phyloP scores from a whole-genome alignment of 2,113 vertebrate genomes.

The Prionailurus viverrinus region DNA sequence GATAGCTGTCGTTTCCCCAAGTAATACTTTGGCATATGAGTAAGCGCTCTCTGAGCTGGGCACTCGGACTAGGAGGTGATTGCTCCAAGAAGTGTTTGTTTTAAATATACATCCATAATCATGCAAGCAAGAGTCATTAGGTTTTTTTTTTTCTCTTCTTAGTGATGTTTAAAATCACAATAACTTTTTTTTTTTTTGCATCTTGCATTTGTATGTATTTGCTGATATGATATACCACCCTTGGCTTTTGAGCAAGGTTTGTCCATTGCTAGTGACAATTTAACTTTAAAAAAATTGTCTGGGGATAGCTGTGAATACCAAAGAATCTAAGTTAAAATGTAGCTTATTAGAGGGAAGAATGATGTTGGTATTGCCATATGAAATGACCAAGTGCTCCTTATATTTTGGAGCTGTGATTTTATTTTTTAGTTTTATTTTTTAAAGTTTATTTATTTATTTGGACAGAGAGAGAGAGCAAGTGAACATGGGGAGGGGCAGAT shows the following conservation, averaged over 20 bases:
- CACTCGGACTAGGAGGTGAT: neutral
- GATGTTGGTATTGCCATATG: neutral
- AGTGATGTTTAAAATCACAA: conserved; percentile 8
- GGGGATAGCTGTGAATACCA: neutral
- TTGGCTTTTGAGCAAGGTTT: neutral
- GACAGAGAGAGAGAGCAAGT: too few species aligned
- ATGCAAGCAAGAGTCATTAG: neutral
- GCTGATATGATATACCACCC: neutral
- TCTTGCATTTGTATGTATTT: conserved; percentile 40
- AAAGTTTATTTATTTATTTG: too few species aligned
- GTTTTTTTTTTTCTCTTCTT: neutral
- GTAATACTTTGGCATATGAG: neutral
- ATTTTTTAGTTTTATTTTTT: too few species aligned
- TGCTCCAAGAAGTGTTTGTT: neutral
- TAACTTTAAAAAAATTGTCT: conserved; percentile 19
- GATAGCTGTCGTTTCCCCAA: neutral
- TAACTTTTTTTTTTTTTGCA: conserved; percentile 1
- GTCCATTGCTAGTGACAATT: neutral
- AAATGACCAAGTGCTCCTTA: neutral
- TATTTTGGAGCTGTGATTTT: neutral
- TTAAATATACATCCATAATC: neutral
- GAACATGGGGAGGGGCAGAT: too few species aligned
- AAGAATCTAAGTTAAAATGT: neutral
- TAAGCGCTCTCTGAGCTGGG: neutral
- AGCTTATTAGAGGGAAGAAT: neutral